Evolutionary conservation across 2,888 invertebrate species (phyloP), one percentile per base, ranked within the genome.

Genomic region (Drosophila ochracea): DNA sequence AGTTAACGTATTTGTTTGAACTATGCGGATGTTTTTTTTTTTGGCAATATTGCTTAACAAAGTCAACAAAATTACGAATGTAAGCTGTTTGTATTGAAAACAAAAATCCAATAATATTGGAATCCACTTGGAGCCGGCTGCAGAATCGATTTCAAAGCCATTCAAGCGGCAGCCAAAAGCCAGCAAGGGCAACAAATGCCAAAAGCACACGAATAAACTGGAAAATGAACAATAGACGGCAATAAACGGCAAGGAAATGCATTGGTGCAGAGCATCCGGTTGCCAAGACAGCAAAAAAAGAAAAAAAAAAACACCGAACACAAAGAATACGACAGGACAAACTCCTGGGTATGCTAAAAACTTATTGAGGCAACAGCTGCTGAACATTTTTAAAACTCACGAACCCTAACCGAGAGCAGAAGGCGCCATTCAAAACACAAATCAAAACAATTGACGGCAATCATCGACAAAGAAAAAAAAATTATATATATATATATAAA

Each of bases 371-470:
- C 83, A 84, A 81, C 90, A 90, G 74, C 73, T 84, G 85, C 68
- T 70, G 70, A 62, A 62, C 68, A 78, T 78, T 77, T 76, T 75
- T 70, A 72, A 61, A 67, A 57, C 54, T 50, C 50, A 53, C 43
- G 68, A 72, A 37, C 64, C 55, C 30, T 70, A 58, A 72, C 37
- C 37, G 41, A 67, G 72, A 54, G 55, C 63, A 62, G 61, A 49
- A 52, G 63, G 53, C 72, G 49, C 49, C 58, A 11, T 28, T 54
- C 49, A 43, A 33, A 35, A 59, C 61, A 69, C 66, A 82, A 89
- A 83, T 89, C 86, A 89, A 90, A 89, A 91, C 92, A 92, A 91
- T 92, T 88, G 91, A 82, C 89, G 82, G 87, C 92, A 89, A 91
- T 90, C 91, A 91, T 81, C 77, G 80, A 57, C 53, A 67, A 37